These are phyloP conservation scores for Oligia strigilis DNA, from an alignment of 2,888 invertebrate species.

Conservation along the genomic window DNA sequence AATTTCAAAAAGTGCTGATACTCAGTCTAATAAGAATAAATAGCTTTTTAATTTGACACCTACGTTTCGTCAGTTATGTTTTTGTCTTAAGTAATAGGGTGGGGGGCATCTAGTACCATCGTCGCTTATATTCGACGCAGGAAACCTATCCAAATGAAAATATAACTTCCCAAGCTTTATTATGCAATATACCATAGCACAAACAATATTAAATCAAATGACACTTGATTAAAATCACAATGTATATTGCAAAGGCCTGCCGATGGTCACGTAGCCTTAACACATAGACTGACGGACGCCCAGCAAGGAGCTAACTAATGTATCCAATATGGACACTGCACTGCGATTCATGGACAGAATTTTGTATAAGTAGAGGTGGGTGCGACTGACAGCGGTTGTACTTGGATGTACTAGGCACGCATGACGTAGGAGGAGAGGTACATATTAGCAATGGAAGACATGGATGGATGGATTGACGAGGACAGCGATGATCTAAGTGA, in stretches of 20 bases:
- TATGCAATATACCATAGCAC: slow-evolving; percentile 11
- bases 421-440: slow-evolving; percentile 1
- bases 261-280: slow-evolving; percentile 72
- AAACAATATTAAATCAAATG: slow-evolving; percentile 47
- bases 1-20: neutral
- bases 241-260: slow-evolving; percentile 57
- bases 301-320: slow-evolving; percentile 65
- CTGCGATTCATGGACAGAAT: slow-evolving; percentile 61
- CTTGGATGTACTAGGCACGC: slow-evolving; percentile 7
- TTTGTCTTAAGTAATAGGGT: neutral
- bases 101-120: neutral
- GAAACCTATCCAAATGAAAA: neutral
- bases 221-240: slow-evolving; percentile 48
- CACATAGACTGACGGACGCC: slow-evolving; percentile 77
- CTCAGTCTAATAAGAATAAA: no score
- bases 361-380: slow-evolving; percentile 48
- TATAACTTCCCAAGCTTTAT: neutral
- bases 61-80: neutral
- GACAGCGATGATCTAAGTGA: neutral
- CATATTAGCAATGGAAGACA: no score
- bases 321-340: slow-evolving; percentile 62
- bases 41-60: neutral
- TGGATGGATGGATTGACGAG: neutral
- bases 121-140: neutral
- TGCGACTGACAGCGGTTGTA: slow-evolving; percentile 37